Percentiles rank a stretch among this genome's conserved stretches.
Evolutionary conservation across 2,888 invertebrate genomes (phyloP).

Genomic region (Lordiphosa fenestrarum): DNA sequence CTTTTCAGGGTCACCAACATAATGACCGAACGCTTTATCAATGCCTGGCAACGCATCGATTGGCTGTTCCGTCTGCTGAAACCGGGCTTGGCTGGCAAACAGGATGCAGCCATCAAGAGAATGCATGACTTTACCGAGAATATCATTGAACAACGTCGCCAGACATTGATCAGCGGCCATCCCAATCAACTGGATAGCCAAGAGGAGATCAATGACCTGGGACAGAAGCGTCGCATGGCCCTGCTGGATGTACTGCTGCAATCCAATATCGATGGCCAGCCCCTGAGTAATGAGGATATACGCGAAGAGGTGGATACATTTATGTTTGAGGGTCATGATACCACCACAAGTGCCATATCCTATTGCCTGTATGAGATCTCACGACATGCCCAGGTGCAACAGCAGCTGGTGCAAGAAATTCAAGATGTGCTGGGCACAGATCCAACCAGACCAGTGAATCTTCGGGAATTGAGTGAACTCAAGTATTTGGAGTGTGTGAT

Average conservation of each 20-base stretch:
- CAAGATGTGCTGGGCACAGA: slow-evolving; percentile 61
- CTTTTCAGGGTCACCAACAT: slow-evolving; percentile 64
- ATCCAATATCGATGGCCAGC: slow-evolving; percentile 82
- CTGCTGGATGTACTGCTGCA: slow-evolving; percentile 85
- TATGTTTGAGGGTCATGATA: slow-evolving; percentile 81
- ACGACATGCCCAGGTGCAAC: slow-evolving; percentile 69
- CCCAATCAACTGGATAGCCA: background rate
- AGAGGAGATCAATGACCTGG: slow-evolving; percentile 69
- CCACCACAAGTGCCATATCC: slow-evolving; percentile 75
- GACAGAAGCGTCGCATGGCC: slow-evolving; percentile 83
- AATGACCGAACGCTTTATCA: slow-evolving; percentile 65
- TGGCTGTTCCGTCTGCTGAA: slow-evolving; percentile 60
- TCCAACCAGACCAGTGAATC: slow-evolving; percentile 31
- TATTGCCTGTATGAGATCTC: slow-evolving; percentile 74
- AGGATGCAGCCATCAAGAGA: slow-evolving; percentile 53
- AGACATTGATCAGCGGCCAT: slow-evolving; percentile 16
- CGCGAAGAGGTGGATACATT: slow-evolving; percentile 87
- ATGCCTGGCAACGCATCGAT: slow-evolving; percentile 67
- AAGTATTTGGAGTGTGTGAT: slow-evolving; percentile 84
- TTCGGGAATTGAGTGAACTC: slow-evolving; percentile 68
- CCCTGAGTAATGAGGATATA: slow-evolving; percentile 83
- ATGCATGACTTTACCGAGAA: slow-evolving; percentile 75
- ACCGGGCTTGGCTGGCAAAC: slow-evolving; percentile 48
- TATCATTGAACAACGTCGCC: slow-evolving; percentile 33
- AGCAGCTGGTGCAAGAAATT: slow-evolving; percentile 69